Evolutionary conservation across 2,888 invertebrate genomes (phyloP), one percentile per base, ranked within the genome.

Genomic region (Orthonychiurus folsomi): DNA sequence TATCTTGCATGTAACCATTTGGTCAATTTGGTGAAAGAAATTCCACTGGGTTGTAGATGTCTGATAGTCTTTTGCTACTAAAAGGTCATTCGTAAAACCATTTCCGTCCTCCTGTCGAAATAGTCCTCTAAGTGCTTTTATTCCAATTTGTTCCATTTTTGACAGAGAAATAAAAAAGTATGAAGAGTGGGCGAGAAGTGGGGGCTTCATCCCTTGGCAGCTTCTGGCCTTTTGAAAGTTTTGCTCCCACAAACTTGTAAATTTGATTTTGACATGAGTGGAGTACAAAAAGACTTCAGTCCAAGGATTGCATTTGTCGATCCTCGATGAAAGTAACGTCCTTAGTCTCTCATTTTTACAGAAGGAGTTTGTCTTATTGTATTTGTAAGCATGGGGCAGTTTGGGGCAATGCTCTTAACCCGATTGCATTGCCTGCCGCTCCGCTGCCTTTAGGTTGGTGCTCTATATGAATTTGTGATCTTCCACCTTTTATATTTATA

Each of bases 61-160:
- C n/a, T n/a, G n/a, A n/a, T n/a, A n/a, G n/a, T n/a, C n/a, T n/a
- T n/a, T n/a, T n/a, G n/a, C n/a, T n/a, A n/a, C n/a, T n/a, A n/a
- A n/a, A n/a, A n/a, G n/a, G n/a, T n/a, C n/a, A n/a, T n/a, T n/a
- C n/a, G n/a, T n/a, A n/a, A n/a, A n/a, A n/a, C n/a, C n/a, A 37
- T 55, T 37, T 23, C 26, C 50, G 27, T 50, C 21, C 37, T 56
- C 23, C 24, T n/a, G 37, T 27, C 50, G 27, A 52, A 50, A 50
- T 53, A 58, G 59, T 28, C 25, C 56, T 56, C 59, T 62, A 71
- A 71, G 69, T 70, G 72, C 69, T 72, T 72, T 72, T 72, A 72
- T 72, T 72, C 70, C 72, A 70, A 70, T 72, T 72, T 72, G 68
- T 66, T 61, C 66, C 64, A 61, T 52, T 37, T 60, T 47, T 24